Evolutionary conservation across 2,888 invertebrate genomes (phyloP), one percentile per base, ranked within the genome.

Genomic region (Trimorus sp.): DNA sequence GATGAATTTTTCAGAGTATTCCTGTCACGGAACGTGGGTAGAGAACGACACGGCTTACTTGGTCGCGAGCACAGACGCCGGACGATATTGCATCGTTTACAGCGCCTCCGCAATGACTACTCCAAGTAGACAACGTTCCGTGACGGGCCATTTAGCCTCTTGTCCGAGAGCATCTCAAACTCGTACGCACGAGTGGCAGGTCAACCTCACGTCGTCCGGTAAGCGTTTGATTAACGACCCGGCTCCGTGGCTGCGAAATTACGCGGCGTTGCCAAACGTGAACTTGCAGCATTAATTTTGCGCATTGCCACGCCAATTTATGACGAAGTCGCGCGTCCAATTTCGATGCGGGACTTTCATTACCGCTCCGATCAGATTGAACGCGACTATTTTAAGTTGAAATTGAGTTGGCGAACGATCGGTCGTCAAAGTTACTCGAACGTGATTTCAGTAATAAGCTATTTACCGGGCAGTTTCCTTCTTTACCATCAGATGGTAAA

Each of bases 11-110:
- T 0, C 92, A 96, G 96, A 94, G 69, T 96, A 95, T 92, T 94
- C 94, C 1, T 96, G 96, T 90, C 95, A 95, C 89, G 96, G 95
- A 70, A 94, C 94, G 88, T 96, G 96, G 96, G 92, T 93, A 84
- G 94, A 94, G 83, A 94, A 94, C 77, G 93, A 93, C 62, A 93
- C 94, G 11, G 94, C 94, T 58, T 95, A 94, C 91, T 93, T 96
- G 85, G 94, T 96, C 63, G 95, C 95, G 12, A 90, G 90, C 71
- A 90, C 91, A 62, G 91, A 91, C 68, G 88, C 87, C 38, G 90
- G 88, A 51, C 89, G 91, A 75, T 90, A 90, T 83, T 91, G 91
- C 84, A 88, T 91, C 80, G 90, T 91, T 63, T 91, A 90, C 86
- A 91, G 89, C 75, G 88, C 89, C 82, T 89, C 90, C 60, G 87